Base-by-base conservation (phyloP, 1,140 invertebrate genomes). In the Heliconius eleuchia region DNA sequence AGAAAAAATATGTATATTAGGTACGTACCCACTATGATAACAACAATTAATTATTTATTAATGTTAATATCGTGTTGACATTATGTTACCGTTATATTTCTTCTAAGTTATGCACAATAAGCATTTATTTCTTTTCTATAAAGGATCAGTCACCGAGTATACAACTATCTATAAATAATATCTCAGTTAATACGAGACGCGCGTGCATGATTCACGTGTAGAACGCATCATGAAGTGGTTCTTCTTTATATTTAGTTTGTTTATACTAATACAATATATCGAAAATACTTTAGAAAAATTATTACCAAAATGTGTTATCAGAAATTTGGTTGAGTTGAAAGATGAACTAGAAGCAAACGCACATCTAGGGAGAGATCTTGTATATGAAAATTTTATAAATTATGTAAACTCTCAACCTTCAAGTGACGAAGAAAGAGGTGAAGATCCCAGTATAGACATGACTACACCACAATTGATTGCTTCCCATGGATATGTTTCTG, bases 401-500 rank as follows among this genome's bases (percentile, higher is more conserved):
- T 30, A 16, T 30, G 5, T 66, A 30, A 66, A 66, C n/a, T 66
- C 60, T 66, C 23, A 66, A 66, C 3, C 23, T 23, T 23, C n/a
- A 30, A 30, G 30, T 27, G 60, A 66, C 7, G 55, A 60, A 66
- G 23, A 89, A 55, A 82, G 82, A 6, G 82, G 87, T 77, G 83
- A 93, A 3, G 91, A 94, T 77, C 94, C 94, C 1, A 84, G 88
- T 5, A 84, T 95, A 23, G 85, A 87, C 7, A 91, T 95, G 90
- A 92, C 85, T 0, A 94, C 94, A 8, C 94, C 95, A 4, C 95
- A 97, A 82, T 93, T 97, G 57, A 96, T 97, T 81, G 94, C 92
- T 60, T 86, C 89, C 71, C 95, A 96, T 60, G 97, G 97, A 71
- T 98, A 97, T 89, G 93, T 93, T 0, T 95, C 96, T 0, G 96